phyloP scores from a whole-genome alignment of 2,113 vertebrate species.

The Microcebus lehilahytsara region DNA sequence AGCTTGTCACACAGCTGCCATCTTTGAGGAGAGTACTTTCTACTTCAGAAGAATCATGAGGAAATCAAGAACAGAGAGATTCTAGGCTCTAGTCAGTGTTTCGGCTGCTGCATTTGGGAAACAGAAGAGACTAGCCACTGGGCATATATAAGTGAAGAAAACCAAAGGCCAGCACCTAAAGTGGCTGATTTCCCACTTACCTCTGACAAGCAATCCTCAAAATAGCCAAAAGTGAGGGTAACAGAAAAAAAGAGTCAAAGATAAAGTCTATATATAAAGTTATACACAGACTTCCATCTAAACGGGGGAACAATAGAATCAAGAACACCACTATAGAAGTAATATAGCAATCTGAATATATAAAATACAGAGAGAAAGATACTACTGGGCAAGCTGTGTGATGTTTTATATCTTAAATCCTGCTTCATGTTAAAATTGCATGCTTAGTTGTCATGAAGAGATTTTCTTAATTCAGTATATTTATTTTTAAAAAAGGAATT shows the following conservation, averaged over 20 bases:
- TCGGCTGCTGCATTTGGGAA: not conserved
- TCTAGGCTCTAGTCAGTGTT: not conserved
- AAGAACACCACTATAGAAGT: not conserved
- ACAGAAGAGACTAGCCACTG: not conserved
- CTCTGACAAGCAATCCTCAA: not conserved
- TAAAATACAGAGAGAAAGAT: not conserved
- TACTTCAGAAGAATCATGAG: not conserved
- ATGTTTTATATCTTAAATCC: not conserved
- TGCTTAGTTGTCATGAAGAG: not conserved
- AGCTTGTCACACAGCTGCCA: not conserved
- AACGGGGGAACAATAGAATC: not conserved
- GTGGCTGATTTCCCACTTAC: not conserved
- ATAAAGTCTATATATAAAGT: not conserved
- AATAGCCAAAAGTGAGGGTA: not conserved
- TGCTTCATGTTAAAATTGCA: slow-evolving; percentile 32
- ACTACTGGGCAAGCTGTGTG: not conserved
- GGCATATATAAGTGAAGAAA: not conserved
- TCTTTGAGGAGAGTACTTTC: not conserved
- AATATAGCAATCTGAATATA: not conserved
- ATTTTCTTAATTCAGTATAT: slow-evolving; percentile 5
- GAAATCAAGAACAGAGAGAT: not conserved
- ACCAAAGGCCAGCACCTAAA: not conserved
- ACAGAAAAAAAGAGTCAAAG: not conserved
- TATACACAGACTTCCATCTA: not conserved
- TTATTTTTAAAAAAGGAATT: slow-evolving; percentile 28